These are phyloP conservation scores for Ophioninae sp. DNA, from an alignment of 2,888 invertebrate genomes.

Conservation along the genomic window DNA sequence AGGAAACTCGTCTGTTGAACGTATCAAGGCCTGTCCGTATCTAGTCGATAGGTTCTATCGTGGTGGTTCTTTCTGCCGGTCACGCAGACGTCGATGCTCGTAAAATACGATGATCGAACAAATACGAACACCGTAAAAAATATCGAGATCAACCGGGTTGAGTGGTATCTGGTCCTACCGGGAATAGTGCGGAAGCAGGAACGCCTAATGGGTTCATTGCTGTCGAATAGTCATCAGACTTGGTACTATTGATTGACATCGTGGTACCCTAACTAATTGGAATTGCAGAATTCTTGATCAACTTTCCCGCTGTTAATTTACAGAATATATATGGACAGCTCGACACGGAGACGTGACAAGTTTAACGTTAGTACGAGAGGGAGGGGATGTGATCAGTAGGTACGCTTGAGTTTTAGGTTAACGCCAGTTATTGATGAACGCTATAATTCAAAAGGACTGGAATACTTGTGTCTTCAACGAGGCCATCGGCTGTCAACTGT, in stretches of 20 bases:
- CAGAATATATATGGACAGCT: neutral
- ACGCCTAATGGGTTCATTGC: neutral
- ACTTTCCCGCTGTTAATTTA: neutral
- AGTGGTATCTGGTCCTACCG: constrained; percentile 12
- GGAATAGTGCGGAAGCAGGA: neutral
- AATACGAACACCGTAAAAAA: constrained; percentile 70
- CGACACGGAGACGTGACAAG: neutral
- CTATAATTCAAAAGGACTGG: constrained; percentile 18
- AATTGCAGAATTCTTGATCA: neutral
- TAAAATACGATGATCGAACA: constrained; percentile 71
- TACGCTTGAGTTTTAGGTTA: no score
- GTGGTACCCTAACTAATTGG: neutral
- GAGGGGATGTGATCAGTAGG: neutral
- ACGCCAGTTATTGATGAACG: neutral
- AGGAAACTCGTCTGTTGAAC: constrained; percentile 21
- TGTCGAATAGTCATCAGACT: neutral
- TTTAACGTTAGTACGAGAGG: neutral
- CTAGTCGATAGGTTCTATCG: constrained; percentile 53
- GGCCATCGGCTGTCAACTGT: constrained; percentile 63
- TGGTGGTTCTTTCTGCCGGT: constrained; percentile 61
- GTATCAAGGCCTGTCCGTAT: constrained; percentile 34
- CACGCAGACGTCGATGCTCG: constrained; percentile 64
- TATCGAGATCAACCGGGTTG: constrained; percentile 54
- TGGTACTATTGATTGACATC: neutral
- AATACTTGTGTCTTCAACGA: constrained; percentile 26